These are phyloP conservation scores for Tetrax tetrax DNA, from an alignment of 2,113 vertebrate species.

Conservation along the genomic window DNA sequence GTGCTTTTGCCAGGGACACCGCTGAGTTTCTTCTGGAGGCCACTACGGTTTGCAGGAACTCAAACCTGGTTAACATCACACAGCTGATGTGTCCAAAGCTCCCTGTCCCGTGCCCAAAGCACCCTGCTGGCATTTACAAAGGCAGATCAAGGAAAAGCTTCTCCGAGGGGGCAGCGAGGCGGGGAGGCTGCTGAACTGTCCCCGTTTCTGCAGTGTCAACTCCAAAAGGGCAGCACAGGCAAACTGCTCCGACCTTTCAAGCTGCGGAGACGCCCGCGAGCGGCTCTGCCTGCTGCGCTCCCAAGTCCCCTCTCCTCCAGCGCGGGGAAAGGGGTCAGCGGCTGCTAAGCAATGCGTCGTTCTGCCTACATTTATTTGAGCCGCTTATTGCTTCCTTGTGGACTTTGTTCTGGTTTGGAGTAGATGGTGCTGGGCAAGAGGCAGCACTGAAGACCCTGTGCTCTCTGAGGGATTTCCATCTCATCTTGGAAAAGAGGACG, in stretches of 20 bases:
- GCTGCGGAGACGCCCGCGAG: rapidly evolving
- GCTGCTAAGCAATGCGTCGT: not conserved
- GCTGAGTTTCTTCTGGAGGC: not conserved
- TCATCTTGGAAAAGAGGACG: not conserved
- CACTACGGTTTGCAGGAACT: not conserved
- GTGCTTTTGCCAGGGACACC: not conserved
- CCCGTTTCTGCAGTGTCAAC: not conserved
- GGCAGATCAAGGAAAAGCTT: not conserved
- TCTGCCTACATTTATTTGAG: not conserved
- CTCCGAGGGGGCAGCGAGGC: not conserved
- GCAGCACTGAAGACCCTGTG: not conserved
- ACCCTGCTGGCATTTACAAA: not conserved
- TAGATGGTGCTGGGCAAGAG: not conserved
- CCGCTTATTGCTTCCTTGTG: not conserved
- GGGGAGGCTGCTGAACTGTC: not conserved
- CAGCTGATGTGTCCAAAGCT: not conserved
- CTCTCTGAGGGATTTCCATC: not conserved
- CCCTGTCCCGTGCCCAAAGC: not conserved
- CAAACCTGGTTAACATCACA: not conserved
- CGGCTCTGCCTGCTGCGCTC: not conserved
- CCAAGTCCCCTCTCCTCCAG: not conserved
- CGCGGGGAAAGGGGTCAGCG: not conserved
- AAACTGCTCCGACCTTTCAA: not conserved
- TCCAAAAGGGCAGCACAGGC: not conserved
- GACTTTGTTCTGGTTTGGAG: not conserved